These are phyloP conservation scores for Drosophila arizonae DNA, from an alignment of 1,140 invertebrate species.

Conservation along the genomic window DNA sequence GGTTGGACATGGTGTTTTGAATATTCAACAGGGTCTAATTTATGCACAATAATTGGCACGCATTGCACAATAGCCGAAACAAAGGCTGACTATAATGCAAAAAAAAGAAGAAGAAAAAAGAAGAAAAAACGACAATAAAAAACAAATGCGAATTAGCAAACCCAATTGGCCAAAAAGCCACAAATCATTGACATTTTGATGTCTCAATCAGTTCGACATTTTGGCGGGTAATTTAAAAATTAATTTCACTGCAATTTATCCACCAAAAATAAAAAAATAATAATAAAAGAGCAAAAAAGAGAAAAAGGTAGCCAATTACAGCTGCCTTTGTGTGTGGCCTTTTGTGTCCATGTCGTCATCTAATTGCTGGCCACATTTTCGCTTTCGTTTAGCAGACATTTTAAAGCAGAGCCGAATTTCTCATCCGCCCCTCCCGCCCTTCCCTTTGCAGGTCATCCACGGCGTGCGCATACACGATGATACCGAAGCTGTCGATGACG, in stretches of 20 bases:
- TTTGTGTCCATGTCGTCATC: conserved; percentile 70
- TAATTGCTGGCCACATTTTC: conserved; percentile 66
- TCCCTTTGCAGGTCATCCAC: conserved; percentile 88
- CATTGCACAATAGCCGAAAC: conserved; percentile 65
- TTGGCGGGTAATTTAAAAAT: conserved; percentile 77
- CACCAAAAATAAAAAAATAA: background rate
- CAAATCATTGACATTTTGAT: conserved; percentile 76
- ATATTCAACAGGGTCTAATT: conserved; percentile 70
- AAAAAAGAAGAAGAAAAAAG: no score
- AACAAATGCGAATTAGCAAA: conserved; percentile 41
- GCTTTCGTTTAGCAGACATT: conserved; percentile 58
- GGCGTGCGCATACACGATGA: conserved; percentile 88
- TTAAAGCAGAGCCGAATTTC: conserved; percentile 43
- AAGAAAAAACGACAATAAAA: conserved; percentile 7
- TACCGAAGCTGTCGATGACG: conserved; percentile 37
- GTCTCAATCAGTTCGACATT: conserved; percentile 74
- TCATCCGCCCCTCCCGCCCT: conserved; percentile 21
- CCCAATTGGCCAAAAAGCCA: conserved; percentile 41
- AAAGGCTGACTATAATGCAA: conserved; percentile 3
- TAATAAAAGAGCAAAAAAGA: background rate
- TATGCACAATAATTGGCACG: conserved; percentile 75
- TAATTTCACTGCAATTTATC: conserved; percentile 74
- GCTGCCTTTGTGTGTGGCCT: conserved; percentile 58
- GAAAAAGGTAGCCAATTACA: conserved; percentile 57
- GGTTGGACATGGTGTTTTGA: conserved; percentile 30